Base-by-base conservation (phyloP, 2,113 vertebrate genomes). In the Poecilia latipinna region DNA sequence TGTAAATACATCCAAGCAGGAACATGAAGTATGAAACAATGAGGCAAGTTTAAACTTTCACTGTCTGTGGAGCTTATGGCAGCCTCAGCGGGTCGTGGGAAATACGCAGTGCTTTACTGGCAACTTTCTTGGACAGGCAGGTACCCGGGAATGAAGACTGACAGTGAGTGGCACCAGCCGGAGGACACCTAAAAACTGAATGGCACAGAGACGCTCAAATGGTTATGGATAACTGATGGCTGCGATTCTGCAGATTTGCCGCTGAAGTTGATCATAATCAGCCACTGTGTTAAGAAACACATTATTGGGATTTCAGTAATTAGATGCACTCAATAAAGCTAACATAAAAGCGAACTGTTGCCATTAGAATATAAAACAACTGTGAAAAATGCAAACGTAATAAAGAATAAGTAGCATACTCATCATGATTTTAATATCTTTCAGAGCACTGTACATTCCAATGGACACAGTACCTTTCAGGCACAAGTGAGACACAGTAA, bases 391-490 rank as follows among this genome's bases (percentile, higher is more conserved):
- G 42, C 61, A 79, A 86, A 85, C 83, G 83, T 65, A 71, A 77
- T 84, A 84, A 79, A 35, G 61, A 73, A 29, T 81, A 82, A 92
- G 92, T 89, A 84, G 75, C 76, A 89, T 90, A 88, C 88, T 83
- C 77, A 90, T 92, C 79, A 75, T 82, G 37, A 70, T 86, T 90
- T 77, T 81, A 89, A 90, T 90, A 85, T 85, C 37, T 80, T 83
- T 72, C 72, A 70, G 70, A 68, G 68, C 73, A 77, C 80, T 83
- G 63, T 83, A 79, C 63, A 83, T 82, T 87, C 79, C 64, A 86
- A 44, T 31, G 72, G 80, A 66, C 44, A 78, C 48, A 5, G 39
- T 65, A 68, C 70, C 61, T 75, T 72, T 61, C 24, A 48, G 77
- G 51, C 31, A 74, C 28, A 51, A 82, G 71, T 74, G 28, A 86